A percentile compares a stretch with the other conserved stretches of the same genome.
These are phyloP conservation scores for Taenioides sp. DNA, from an alignment of 2,797 vertebrate species.

Conservation along the genomic window DNA sequence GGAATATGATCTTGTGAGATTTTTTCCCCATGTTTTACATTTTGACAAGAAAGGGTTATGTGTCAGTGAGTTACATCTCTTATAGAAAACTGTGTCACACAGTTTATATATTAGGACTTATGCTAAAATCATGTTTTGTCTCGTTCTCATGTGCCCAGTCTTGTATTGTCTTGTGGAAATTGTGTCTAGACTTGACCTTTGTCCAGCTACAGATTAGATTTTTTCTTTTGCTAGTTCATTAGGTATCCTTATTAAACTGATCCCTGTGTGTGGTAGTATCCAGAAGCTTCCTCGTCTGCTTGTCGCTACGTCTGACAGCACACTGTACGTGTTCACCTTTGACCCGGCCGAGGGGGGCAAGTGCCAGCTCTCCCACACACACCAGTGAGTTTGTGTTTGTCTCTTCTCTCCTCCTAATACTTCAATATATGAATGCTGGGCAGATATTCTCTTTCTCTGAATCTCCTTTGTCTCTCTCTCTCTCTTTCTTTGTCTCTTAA, in stretches of 20 bases:
- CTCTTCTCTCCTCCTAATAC: not conserved
- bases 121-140: too few species aligned
- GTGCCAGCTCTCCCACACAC: conserved; percentile 86
- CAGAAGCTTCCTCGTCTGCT: conserved; percentile 90
- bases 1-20: too few species aligned
- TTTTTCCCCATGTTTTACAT: too few species aligned
- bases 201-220: too few species aligned
- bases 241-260: not conserved
- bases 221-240: too few species aligned
- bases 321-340: conserved; percentile 90
- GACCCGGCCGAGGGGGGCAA: conserved; percentile 91
- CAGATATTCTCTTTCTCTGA: not conserved
- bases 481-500: not conserved
- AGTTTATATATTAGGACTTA: too few species aligned
- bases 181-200: too few species aligned
- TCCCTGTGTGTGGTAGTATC: conserved; percentile 73
- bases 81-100: too few species aligned
- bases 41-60: too few species aligned
- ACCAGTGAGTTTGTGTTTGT: conserved; percentile 79
- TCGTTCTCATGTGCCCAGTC: too few species aligned
- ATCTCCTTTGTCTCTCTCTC: not conserved
- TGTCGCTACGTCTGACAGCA: conserved; percentile 87
- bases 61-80: too few species aligned
- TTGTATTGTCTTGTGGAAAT: too few species aligned
- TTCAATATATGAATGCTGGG: not conserved